These are phyloP conservation scores for Patiria miniata DNA, from an alignment of 35 echinoderm and acorn worm species.

Conservation along the genomic window DNA sequence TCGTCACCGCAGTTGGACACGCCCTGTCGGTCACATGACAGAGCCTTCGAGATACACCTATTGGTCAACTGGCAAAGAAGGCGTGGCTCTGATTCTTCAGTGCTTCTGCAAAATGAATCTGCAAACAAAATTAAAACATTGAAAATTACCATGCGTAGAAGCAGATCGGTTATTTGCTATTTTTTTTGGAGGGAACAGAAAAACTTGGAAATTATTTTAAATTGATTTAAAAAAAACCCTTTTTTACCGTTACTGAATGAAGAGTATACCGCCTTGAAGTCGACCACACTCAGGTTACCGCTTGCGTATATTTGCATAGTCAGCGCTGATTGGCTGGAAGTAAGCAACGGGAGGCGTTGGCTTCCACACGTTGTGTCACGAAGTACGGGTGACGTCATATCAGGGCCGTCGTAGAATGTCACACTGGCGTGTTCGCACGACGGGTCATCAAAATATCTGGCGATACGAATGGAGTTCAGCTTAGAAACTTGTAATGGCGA, in stretches of 20 bases:
- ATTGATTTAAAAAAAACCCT: too few species aligned
- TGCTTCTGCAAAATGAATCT: background rate
- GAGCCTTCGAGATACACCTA: constrained; percentile 54
- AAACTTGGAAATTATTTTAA: too few species aligned
- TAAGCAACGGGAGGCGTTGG: constrained; percentile 28
- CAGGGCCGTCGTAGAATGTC: constrained; percentile 48
- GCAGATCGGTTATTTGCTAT: too few species aligned
- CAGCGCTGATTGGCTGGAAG: constrained; percentile 45
- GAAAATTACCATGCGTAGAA: too few species aligned
- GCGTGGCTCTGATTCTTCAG: background rate
- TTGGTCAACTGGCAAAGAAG: constrained; percentile 43
- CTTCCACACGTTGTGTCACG: constrained; percentile 39
- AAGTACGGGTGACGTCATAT: constrained; percentile 27
- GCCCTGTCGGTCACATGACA: constrained; percentile 60
- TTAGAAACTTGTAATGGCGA: too few species aligned
- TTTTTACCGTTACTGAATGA: constrained; percentile 47
- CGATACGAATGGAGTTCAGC: background rate
- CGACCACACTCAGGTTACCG: constrained; percentile 54
- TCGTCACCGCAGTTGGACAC: constrained; percentile 63
- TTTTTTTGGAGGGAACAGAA: too few species aligned
- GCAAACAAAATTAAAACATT: too few species aligned
- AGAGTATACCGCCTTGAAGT: constrained; percentile 61
- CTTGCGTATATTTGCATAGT: constrained; percentile 25
- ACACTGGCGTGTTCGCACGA: constrained; percentile 39
- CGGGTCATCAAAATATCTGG: background rate